These are phyloP conservation scores for Calyptomena viridis DNA, from an alignment of 2,113 vertebrate species.

Conservation along the genomic window DNA sequence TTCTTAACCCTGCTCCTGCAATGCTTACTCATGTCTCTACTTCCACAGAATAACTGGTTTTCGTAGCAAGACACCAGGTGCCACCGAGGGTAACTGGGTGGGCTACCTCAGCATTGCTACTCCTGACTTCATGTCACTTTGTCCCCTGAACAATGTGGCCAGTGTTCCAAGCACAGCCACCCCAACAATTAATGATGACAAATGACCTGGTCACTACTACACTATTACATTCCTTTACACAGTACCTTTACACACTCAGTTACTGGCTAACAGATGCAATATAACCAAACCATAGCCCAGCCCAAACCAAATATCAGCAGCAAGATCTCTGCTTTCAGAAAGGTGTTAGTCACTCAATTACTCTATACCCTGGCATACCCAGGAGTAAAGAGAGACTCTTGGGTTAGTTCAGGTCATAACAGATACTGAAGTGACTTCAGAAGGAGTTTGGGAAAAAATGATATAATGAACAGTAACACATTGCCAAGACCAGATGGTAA, in stretches of 20 bases:
- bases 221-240: not conserved
- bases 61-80: not conserved
- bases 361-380: not conserved
- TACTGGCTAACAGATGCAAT: not conserved
- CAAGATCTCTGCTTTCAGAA: not conserved
- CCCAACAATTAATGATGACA: not conserved
- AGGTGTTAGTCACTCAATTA: not conserved
- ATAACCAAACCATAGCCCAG: not conserved
- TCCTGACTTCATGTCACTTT: not conserved
- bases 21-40: not conserved
- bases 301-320: not conserved
- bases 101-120: not conserved
- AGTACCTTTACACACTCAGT: not conserved
- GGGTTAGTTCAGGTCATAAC: not conserved
- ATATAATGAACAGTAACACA: not conserved
- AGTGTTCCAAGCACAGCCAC: not conserved
- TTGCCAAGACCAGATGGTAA: slow-evolving; percentile 40
- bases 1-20: not conserved
- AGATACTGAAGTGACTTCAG: not conserved
- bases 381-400: not conserved
- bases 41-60: not conserved
- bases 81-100: no score
- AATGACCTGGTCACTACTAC: not conserved
- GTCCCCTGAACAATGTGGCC: not conserved
- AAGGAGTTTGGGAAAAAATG: not conserved